Base-by-base conservation (phyloP, 2,113 vertebrate species). In the Platysteira castanea region DNA sequence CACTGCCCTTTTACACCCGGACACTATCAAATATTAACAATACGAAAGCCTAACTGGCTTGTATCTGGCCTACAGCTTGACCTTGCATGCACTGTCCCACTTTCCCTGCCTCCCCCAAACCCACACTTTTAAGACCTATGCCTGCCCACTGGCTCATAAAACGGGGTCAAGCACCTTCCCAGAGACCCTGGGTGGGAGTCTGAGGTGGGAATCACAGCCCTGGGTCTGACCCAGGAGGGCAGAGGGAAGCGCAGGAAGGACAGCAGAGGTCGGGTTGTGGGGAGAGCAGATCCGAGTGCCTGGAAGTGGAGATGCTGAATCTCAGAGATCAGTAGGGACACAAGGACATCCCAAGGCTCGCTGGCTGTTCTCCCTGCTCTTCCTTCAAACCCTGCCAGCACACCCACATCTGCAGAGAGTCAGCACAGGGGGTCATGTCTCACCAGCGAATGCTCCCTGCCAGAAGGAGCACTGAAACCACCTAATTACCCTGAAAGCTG, bases 401-500 rank as follows among this genome's bases (percentile, higher is more conserved):
- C 0, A 67, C 27, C 75, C 69, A 54, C 30, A 47, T 41, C 76
- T 77, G 65, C 1, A 67, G 39, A 23, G 41, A 91, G 68, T 44
- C 90, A 88, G 78, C 54, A 46, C 7, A 0, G 27, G 23, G 26
- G 52, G 59, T 81, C 88, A 76, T 57, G 81, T 89, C 92, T 87
- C 69, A 81, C 60, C 78, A 86, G 64, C 2, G 0, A 89, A 46
- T 33, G 35, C 33, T 92, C 52, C 52, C 73, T 74, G 57, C 68
- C 26, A 24, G 54, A 74, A 27, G 65, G 60, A 75, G 33, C 49
- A 67, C 30, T 8, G 15, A 81, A 94, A 91, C 60, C 94, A 77
- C 52, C 56, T 54, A 81, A 88, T 75, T 84, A 92, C 57, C 76
- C 92, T 33, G 60, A 90, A 91, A 79, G 57, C 77, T 70, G 87